Percentiles rank a stretch among this genome's conserved stretches.
Conservation (phyloP, 2,113 vertebrate genomes). For the Callorhinus ursinus region DNA sequence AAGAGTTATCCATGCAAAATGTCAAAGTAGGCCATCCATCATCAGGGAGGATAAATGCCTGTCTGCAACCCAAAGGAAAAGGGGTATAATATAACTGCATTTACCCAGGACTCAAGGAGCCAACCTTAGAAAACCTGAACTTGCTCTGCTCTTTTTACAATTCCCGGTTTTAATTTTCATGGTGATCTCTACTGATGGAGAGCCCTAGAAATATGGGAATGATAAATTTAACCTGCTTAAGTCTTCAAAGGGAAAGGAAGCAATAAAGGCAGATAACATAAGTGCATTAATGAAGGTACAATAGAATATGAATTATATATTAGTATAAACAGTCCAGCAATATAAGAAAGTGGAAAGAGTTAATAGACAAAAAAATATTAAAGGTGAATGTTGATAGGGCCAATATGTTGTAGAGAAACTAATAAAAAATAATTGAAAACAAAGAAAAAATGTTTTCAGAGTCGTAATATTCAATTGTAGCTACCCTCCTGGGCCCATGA, state of each 20-base stretch:
- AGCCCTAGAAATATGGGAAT: background rate
- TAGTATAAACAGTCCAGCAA: constrained; percentile 9
- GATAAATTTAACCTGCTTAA: constrained; percentile 41
- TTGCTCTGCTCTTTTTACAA: background rate
- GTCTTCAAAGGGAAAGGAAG: constrained; percentile 46
- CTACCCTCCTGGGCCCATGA: background rate
- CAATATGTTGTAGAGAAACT: background rate
- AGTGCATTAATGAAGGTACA: background rate
- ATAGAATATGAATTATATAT: constrained; percentile 42
- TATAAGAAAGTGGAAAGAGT: constrained; percentile 3
- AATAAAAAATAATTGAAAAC: background rate
- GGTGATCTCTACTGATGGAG: background rate
- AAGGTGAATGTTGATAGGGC: background rate
- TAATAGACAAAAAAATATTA: background rate
- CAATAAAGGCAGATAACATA: constrained; percentile 5
- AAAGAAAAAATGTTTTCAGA: constrained; percentile 12
- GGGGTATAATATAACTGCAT: background rate
- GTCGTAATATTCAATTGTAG: background rate
- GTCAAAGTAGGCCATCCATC: constrained; percentile 64
- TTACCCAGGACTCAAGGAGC: background rate
- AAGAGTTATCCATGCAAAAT: constrained; percentile 63
- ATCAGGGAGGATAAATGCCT: background rate
- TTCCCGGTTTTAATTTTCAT: background rate
- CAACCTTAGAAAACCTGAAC: constrained; percentile 11
- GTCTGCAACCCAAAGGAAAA: constrained; percentile 6